phyloP scores from a whole-genome alignment of 1,140 invertebrate species.

The Drosophila pachea region DNA sequence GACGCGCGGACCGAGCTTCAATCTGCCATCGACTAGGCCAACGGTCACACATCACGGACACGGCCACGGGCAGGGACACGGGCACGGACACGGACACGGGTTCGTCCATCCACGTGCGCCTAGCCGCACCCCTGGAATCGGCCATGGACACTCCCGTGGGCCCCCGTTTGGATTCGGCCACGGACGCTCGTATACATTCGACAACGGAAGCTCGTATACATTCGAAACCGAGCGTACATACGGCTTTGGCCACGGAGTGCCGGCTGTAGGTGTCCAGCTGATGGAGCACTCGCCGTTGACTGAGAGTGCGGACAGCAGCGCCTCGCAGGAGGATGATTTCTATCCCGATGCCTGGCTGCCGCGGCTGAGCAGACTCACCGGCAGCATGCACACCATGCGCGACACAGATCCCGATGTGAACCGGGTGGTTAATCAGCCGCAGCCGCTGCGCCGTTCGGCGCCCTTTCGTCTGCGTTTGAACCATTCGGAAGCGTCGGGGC shows the following conservation, averaged over 20 bases:
- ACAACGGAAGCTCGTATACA: too few species aligned
- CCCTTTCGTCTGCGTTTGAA: neutral
- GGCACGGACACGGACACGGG: too few species aligned
- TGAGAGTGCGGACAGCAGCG: constrained; percentile 10
- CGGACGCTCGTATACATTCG: too few species aligned
- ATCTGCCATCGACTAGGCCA: constrained; percentile 6
- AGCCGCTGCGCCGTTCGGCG: neutral
- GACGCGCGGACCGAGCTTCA: constrained; percentile 1
- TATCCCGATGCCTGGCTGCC: constrained; percentile 16
- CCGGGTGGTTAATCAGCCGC: neutral
- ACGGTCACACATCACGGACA: too few species aligned
- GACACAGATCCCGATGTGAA: constrained; percentile 15
- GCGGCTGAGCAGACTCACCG: constrained; percentile 13
- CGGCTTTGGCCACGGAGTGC: too few species aligned
- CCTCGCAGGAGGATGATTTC: constrained; percentile 18
- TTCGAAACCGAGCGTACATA: too few species aligned
- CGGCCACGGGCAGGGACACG: too few species aligned
- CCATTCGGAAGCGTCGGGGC: neutral
- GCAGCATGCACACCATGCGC: constrained; percentile 31
- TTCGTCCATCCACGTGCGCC: too few species aligned
- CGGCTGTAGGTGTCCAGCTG: too few species aligned
- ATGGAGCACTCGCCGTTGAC: neutral
- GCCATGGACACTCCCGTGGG: too few species aligned
- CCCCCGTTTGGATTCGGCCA: too few species aligned
- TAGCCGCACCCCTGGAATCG: too few species aligned